Evolutionary conservation across 1,140 invertebrate genomes (phyloP).

Genomic region (Sycophila sp.): DNA sequence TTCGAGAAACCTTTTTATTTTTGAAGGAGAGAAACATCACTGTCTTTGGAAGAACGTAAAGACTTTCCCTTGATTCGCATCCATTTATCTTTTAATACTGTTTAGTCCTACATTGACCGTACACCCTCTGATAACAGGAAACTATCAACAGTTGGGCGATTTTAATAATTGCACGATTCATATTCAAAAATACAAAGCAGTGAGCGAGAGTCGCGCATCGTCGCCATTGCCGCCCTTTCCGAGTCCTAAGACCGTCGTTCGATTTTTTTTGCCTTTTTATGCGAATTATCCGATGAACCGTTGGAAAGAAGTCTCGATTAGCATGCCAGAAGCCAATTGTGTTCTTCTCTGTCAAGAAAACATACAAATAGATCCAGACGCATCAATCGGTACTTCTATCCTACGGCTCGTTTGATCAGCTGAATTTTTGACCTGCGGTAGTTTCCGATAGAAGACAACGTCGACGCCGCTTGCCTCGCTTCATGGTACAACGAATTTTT

Average conservation of each 20-base stretch:
- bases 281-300: no score
- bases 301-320: no score
- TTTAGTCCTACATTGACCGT: constrained; percentile 44
- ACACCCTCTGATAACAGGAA: constrained; percentile 55
- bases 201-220: neutral
- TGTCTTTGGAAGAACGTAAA: constrained; percentile 50
- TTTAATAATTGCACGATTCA: constrained; percentile 30
- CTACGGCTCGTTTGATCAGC: constrained; percentile 1
- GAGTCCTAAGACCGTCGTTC: no score
- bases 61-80: constrained; percentile 16
- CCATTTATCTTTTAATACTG: constrained; percentile 33
- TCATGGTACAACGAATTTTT: constrained; percentile 17
- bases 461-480: neutral
- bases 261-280: no score
- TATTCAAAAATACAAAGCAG: constrained; percentile 32
- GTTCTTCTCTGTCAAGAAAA: no score
- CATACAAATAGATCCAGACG: no score
- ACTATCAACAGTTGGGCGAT: constrained; percentile 39
- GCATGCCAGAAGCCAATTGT: no score
- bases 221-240: no score
- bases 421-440: constrained; percentile 2
- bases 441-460: neutral
- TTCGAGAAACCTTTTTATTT: constrained; percentile 53
- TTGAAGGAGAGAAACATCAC: constrained; percentile 57
- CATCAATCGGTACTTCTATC: no score